Percentiles rank a stretch among this genome's conserved stretches.
These are phyloP conservation scores for Fringilla coelebs DNA, from an alignment of 2,797 vertebrate genomes.

Conservation along the genomic window DNA sequence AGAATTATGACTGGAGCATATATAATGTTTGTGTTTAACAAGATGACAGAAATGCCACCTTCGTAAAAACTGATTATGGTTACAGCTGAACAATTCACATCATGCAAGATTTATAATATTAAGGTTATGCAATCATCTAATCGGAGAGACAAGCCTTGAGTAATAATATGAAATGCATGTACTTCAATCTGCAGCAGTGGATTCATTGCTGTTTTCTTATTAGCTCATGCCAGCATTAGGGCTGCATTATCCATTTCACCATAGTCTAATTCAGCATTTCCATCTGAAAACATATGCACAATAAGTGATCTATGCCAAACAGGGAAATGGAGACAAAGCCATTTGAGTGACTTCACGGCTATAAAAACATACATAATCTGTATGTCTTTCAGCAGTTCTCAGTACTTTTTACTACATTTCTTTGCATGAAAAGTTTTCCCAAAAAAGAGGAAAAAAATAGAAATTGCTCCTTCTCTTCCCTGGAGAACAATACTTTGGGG, in stretches of 20 bases:
- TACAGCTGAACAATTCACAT: constrained; percentile 81
- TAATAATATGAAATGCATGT: constrained; percentile 75
- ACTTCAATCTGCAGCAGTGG: constrained; percentile 68
- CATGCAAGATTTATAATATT: constrained; percentile 79
- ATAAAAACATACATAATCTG: constrained; percentile 58
- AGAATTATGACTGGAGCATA: constrained; percentile 74
- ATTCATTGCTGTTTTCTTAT: constrained; percentile 76
- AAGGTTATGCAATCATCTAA: constrained; percentile 82
- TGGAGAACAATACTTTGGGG: not conserved
- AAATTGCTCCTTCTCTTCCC: not conserved
- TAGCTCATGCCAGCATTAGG: constrained; percentile 70
- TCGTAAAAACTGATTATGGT: constrained; percentile 78
- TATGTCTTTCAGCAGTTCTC: constrained; percentile 32
- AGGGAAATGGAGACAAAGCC: constrained; percentile 62
- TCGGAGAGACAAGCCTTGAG: constrained; percentile 76
- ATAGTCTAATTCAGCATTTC: constrained; percentile 75
- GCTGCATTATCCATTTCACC: constrained; percentile 71
- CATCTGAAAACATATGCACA: constrained; percentile 74
- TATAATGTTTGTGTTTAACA: constrained; percentile 79
- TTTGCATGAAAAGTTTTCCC: constrained; percentile 14
- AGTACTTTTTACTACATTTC: constrained; percentile 10
- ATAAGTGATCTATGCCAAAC: constrained; percentile 74
- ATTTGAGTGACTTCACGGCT: constrained; percentile 53
- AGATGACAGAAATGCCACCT: constrained; percentile 80
- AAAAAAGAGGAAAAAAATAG: not conserved